These are phyloP conservation scores for Eulacestoma nigropectus DNA, from an alignment of 2,113 vertebrate genomes.

Conservation along the genomic window DNA sequence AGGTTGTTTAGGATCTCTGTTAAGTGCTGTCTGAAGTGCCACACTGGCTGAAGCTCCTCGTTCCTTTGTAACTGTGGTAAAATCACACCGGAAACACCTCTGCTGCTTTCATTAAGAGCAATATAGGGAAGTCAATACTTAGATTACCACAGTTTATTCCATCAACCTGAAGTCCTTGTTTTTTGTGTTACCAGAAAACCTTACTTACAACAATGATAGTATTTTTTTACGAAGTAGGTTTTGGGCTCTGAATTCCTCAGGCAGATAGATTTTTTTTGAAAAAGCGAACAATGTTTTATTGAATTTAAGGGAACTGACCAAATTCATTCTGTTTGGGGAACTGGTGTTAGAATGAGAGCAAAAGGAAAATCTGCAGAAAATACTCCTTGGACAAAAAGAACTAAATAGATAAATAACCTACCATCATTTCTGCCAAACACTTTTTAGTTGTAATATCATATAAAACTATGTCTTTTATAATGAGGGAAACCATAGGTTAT, in stretches of 20 bases:
- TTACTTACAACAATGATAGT: background rate
- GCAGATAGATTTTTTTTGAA: background rate
- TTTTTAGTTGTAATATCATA: background rate
- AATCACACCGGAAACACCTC: background rate
- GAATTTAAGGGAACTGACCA: background rate
- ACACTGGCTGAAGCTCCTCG: fast-evolving
- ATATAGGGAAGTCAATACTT: background rate
- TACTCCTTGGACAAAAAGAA: background rate
- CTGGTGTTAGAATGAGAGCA: background rate
- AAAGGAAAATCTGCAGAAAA: background rate
- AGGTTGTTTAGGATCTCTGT: background rate
- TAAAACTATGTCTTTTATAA: background rate
- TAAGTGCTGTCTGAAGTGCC: background rate
- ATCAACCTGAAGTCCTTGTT: background rate
- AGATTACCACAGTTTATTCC: background rate
- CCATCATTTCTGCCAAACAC: background rate
- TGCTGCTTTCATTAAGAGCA: background rate
- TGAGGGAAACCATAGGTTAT: background rate
- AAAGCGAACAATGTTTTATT: background rate
- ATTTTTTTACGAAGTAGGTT: slow-evolving; percentile 3
- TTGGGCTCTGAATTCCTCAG: slow-evolving; percentile 3
- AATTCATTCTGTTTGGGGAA: background rate
- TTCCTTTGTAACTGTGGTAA: background rate
- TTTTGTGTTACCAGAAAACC: slow-evolving; percentile 13
- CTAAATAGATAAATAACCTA: background rate